A percentile compares a stretch with the other conserved stretches of the same genome.
phyloP scores from a whole-genome alignment of 2,888 invertebrate genomes.

The Trypoxylon attenuatum region DNA sequence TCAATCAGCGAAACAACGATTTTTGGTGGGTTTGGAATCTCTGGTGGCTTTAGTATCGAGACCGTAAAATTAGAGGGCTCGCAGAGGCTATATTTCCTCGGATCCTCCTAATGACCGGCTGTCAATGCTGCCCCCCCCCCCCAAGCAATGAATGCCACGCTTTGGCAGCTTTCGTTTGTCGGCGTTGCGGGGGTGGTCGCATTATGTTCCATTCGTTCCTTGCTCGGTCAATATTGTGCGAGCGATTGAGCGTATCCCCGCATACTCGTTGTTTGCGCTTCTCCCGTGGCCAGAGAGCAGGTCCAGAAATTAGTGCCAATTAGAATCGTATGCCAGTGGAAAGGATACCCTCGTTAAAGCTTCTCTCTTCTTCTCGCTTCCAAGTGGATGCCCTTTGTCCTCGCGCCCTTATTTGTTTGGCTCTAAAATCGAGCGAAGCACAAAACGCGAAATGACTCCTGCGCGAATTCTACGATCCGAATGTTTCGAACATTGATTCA shows the following conservation, averaged over 20 bases:
- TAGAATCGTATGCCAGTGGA: constrained; percentile 55
- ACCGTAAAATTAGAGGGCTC: not conserved
- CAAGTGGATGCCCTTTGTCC: constrained; percentile 5
- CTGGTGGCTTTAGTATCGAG: too few relatives aligned
- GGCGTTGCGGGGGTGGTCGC: constrained; percentile 59
- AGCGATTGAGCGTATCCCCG: constrained; percentile 66
- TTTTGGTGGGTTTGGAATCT: too few relatives aligned
- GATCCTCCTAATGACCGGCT: constrained; percentile 69
- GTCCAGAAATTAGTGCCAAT: constrained; percentile 71
- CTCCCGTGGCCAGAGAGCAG: constrained; percentile 57
- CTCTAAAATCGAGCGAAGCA: constrained; percentile 7
- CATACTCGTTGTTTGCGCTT: constrained; percentile 69
- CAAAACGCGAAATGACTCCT: not conserved
- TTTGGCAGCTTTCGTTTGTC: constrained; percentile 49
- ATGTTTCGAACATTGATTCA: not conserved
- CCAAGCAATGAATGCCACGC: constrained; percentile 59
- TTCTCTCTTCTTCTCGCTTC: not conserved
- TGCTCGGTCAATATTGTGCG: constrained; percentile 70
- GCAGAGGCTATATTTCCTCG: constrained; percentile 21
- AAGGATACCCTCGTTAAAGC: not conserved
- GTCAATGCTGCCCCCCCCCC: constrained; percentile 62
- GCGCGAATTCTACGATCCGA: too few relatives aligned
- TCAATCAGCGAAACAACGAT: too few relatives aligned
- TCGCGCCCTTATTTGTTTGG: not conserved
- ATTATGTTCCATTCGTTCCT: constrained; percentile 68